Conservation (phyloP, 2,888 invertebrate genomes). For the Cetonia aurata region DNA sequence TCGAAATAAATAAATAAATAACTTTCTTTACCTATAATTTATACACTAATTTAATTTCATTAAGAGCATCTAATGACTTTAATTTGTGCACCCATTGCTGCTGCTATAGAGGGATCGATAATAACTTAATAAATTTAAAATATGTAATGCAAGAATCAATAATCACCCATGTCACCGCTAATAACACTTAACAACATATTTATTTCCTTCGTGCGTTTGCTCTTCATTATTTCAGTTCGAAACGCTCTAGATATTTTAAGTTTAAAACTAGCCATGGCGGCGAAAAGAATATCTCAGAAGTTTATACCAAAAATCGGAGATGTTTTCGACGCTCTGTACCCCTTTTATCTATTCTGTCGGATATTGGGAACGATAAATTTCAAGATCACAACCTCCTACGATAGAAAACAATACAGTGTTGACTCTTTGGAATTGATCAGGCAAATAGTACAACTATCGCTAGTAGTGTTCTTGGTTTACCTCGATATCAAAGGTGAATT, state of each 20-base stretch:
- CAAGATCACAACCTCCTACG: conserved; percentile 24
- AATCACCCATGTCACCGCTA: no score
- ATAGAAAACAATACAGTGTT: neutral
- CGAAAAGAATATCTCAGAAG: conserved; percentile 1
- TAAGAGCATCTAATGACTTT: neutral
- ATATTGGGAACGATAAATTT: conserved; percentile 48
- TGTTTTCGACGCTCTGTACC: conserved; percentile 46
- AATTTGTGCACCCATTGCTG: neutral
- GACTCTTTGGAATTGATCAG: neutral
- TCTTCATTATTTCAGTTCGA: no score
- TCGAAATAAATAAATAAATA: no score
- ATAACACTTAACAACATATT: no score
- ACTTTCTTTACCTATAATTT: no score
- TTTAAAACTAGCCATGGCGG: neutral
- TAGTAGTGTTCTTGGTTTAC: neutral
- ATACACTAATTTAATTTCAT: no score
- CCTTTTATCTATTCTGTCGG: conserved; percentile 45
- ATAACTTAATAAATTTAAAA: no score
- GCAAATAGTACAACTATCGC: neutral
- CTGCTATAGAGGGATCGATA: neutral
- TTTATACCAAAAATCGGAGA: conserved; percentile 18
- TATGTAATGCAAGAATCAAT: no score
- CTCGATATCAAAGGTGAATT: conserved; percentile 3
- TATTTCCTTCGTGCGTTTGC: no score
- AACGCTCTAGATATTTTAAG: neutral